Evolutionary conservation across 2,113 vertebrate species (phyloP).

Genomic region (Sorex fumeus): DNA sequence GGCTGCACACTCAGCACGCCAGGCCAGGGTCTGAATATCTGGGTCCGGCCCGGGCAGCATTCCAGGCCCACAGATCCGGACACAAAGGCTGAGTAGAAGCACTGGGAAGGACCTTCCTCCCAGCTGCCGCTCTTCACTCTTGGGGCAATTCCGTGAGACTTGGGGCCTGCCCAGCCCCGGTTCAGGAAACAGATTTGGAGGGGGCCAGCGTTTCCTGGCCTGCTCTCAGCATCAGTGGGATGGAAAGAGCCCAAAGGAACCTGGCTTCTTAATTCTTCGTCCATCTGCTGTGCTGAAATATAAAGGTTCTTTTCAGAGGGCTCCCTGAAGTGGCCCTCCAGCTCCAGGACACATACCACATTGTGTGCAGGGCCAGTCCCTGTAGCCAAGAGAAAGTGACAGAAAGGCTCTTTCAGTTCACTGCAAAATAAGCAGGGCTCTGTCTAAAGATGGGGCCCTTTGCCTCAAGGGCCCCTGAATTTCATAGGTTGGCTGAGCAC

Average conservation of each 20-base stretch:
- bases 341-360: conserved; percentile 63
- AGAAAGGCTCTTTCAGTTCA: conserved; percentile 77
- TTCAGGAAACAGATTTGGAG: too few species aligned
- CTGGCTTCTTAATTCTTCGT: too few species aligned
- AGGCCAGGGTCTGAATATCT: neutral
- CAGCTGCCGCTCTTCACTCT: conserved; percentile 2
- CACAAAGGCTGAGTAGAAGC: neutral
- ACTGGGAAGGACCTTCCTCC: neutral
- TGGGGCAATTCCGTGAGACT: neutral
- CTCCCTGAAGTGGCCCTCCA: conserved; percentile 37
- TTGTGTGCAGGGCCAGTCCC: conserved; percentile 67
- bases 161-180: neutral
- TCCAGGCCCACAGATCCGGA: conserved; percentile 27
- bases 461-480: too few species aligned
- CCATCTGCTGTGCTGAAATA: conserved; percentile 27
- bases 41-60: neutral
- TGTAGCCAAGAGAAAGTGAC: conserved; percentile 52
- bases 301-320: conserved; percentile 77
- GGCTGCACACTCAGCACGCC: neutral
- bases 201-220: too few species aligned
- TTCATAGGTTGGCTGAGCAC: too few species aligned
- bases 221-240: too few species aligned
- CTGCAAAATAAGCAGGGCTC: conserved; percentile 68
- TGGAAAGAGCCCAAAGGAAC: too few species aligned
- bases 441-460: neutral